Conservation (phyloP, 2,888 invertebrate genomes). For the Cosmia pyralina region DNA sequence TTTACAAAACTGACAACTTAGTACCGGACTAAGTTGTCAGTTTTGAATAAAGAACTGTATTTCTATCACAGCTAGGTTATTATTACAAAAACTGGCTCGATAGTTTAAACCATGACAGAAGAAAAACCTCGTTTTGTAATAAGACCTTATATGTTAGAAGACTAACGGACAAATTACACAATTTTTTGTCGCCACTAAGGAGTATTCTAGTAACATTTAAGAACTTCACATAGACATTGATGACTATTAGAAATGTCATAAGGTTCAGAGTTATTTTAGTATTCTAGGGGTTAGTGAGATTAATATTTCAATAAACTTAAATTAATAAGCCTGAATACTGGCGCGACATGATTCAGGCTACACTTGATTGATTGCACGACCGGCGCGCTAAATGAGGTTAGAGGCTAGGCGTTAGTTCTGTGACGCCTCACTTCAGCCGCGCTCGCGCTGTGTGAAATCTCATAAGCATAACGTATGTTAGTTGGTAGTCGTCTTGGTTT, state of each 20-base stretch:
- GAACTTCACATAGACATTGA: too few relatives aligned
- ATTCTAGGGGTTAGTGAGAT: not conserved
- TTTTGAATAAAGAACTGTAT: too few relatives aligned
- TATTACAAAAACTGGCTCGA: too few relatives aligned
- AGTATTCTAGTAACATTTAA: too few relatives aligned
- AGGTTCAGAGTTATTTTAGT: not conserved
- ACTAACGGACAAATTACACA: too few relatives aligned
- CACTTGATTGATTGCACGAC: constrained; percentile 53
- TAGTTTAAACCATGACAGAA: too few relatives aligned
- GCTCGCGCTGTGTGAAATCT: constrained; percentile 8
- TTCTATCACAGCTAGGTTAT: too few relatives aligned
- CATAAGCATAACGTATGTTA: constrained; percentile 1
- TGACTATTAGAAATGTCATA: not conserved
- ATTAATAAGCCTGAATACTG: constrained; percentile 11
- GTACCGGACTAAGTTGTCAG: too few relatives aligned
- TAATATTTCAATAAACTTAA: constrained; percentile 10
- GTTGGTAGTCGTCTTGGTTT: not conserved
- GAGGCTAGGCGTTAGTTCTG: constrained; percentile 14
- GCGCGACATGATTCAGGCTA: constrained; percentile 25
- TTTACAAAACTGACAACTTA: too few relatives aligned
- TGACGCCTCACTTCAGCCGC: constrained; percentile 18
- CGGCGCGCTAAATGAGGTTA: constrained; percentile 43
- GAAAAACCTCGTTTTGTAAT: too few relatives aligned
- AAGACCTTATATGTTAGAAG: too few relatives aligned
- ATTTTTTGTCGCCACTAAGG: too few relatives aligned